phyloP scores from a whole-genome alignment of 2,888 invertebrate species.

The Hydropsyche betteni region DNA sequence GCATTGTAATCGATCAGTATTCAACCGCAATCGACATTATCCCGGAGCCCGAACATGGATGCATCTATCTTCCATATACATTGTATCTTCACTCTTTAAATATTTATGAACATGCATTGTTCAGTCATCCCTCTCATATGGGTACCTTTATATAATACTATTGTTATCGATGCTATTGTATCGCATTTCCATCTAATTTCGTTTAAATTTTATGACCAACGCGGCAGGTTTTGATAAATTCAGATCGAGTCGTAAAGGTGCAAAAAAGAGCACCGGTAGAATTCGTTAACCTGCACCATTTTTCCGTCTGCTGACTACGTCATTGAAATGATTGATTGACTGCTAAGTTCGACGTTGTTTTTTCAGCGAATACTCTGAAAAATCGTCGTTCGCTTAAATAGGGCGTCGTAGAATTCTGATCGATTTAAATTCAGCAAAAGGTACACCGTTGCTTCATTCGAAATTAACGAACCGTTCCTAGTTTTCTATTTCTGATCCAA shows the following conservation, averaged over 20 bases:
- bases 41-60: not conserved
- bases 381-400: not conserved
- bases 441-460: conserved; percentile 21
- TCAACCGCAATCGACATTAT: not conserved
- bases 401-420: not conserved
- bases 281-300: too few species aligned
- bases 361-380: not conserved
- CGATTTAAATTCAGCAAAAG: conserved; percentile 7
- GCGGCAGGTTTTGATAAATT: too few species aligned
- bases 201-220: not conserved
- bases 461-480: conserved; percentile 28
- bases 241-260: too few species aligned
- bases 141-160: not conserved
- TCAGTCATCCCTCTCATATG: not conserved
- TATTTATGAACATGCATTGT: conserved; percentile 22
- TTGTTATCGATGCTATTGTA: conserved; percentile 6
- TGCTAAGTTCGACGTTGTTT: not conserved
- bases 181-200: conserved; percentile 6
- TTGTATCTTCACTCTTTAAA: conserved; percentile 2
- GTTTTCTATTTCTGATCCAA: conserved; percentile 27
- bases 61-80: conserved; percentile 15
- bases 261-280: too few species aligned
- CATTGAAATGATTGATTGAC: not conserved
- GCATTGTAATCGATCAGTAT: not conserved
- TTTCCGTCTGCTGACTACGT: too few species aligned